A percentile compares a stretch with the other conserved stretches of the same genome.
Evolutionary conservation across 2,797 vertebrate species (phyloP).

Genomic region (Neoniphon sammara): DNA sequence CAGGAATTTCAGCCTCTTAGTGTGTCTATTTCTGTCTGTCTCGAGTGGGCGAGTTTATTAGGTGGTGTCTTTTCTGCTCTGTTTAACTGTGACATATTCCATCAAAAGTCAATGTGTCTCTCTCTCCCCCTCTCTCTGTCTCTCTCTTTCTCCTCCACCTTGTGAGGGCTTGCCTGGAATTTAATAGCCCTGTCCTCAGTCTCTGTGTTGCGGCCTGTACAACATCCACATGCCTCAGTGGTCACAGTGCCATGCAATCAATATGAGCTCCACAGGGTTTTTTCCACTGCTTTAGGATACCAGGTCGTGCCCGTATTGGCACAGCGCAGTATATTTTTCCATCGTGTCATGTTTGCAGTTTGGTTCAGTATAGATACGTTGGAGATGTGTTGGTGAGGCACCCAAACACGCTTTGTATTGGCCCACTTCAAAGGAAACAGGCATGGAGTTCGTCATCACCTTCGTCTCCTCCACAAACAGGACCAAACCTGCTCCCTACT

Average conservation of each 20-base stretch:
- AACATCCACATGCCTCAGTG: constrained; percentile 16
- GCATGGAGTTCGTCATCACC: background rate
- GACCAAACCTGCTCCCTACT: background rate
- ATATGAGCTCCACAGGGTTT: background rate
- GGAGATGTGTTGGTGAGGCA: too few species aligned
- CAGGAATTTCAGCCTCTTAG: background rate
- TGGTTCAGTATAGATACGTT: background rate
- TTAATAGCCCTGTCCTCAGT: constrained; percentile 23
- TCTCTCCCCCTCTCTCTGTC: background rate
- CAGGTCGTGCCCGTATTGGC: background rate
- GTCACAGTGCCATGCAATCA: background rate
- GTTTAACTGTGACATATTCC: background rate
- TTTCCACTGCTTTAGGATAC: background rate
- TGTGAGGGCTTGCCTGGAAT: constrained; percentile 71
- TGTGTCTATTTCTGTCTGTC: constrained; percentile 17
- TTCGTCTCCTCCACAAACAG: constrained; percentile 14
- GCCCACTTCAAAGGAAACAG: background rate
- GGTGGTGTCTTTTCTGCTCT: background rate
- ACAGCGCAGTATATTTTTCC: background rate
- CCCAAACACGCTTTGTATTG: background rate
- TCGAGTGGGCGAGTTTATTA: background rate
- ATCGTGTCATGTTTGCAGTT: constrained; percentile 6
- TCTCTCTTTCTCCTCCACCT: constrained; percentile 20
- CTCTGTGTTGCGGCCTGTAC: background rate
- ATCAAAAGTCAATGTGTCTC: background rate